Evolutionary conservation across 1,140 invertebrate species (phyloP), one percentile per base, ranked within the genome.

Genomic region (Phortica variegata): DNA sequence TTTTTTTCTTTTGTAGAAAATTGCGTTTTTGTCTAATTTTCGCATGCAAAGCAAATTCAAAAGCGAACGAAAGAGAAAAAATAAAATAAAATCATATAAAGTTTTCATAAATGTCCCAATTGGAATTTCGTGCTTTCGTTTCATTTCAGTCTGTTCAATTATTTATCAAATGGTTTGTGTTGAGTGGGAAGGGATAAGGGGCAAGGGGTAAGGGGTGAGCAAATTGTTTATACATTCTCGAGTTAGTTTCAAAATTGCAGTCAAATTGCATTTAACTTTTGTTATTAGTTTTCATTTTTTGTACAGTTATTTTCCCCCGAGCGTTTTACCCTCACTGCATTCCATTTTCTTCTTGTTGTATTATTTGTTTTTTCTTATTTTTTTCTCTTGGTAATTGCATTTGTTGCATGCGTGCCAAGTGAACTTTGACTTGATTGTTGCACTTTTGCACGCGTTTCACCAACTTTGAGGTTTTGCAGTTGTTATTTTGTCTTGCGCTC

Each of bases 211-310:
- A 12, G 42, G 8, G 33, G 13, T 34, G 6, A 19, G 18, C 6
- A 63, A 60, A 44, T 66, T 66, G 59, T 60, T 55, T 57, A 66
- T 68, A 63, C 63, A n/a, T n/a, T n/a, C n/a, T n/a, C n/a, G n/a
- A n/a, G n/a, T n/a, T n/a, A n/a, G n/a, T 26, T 26, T 26, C 23
- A 26, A 26, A 26, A 26, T 26, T 26, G 63, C 63, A 68, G 63
- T 68, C 63, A 68, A 68, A 63, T 69, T 58, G 63, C 63, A 68
- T 69, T 68, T 68, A 68, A 63, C 63, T 63, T 69, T 63, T 62
- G 63, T 52, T 26, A 18, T 32, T 29, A 29, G 26, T 29, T 6
- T 29, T 29, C 6, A 12, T 29, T 6, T 29, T 29, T 6, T 29
- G 6, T 12, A 6, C 26, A 12, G 26, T 29, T 29, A 12, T 29